Evolutionary conservation across 2,888 invertebrate species (phyloP), one percentile per base, ranked within the genome.

Genomic region (Drosophila macrospina): DNA sequence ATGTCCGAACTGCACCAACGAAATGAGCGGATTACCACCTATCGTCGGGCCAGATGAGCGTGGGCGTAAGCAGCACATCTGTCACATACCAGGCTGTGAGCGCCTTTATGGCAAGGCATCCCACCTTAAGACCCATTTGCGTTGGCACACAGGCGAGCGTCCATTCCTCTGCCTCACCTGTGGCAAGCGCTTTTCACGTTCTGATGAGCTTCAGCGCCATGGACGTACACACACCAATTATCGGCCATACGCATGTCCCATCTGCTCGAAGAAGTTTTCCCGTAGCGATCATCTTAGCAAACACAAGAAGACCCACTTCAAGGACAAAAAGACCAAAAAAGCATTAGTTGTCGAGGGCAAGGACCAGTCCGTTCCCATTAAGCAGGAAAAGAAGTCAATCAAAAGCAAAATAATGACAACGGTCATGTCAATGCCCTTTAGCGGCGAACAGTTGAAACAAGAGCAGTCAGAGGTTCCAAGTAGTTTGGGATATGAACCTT

Each of bases 101-200:
- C 95, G 96, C 87, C 95, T 97, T 13, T 99, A 98, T 92, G 97
- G 97, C 11, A 98, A 98, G 92, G 98, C 98, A 0, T 98, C 98
- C 0, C 98, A 99, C 90, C 92, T 99, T 69, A 98, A 98, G 92
- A 98, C 98, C 0, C 98, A 98, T 91, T 93, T 98, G 3, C 94
- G 98, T 51, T 98, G 97, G 98, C 98, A 98, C 90, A 97, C 97
- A 0, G 98, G 98, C 0, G 98, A 98, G 90, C 93, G 98, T 7
- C 98, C 98, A 0, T 98, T 97, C 90, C 95, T 96, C 0, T 98
- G 98, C 92, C 90, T 97, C 56, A 96, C 96, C 85, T 98, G 98
- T 91, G 97, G 97, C 5, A 98, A 98, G 91, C 93, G 96, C 3
- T 98, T 98, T 92, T 98, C 98, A 1, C 94, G 98, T 54, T 97